Evolutionary conservation across 2,797 vertebrate species (phyloP).

Genomic region (Esox masquinongy): DNA sequence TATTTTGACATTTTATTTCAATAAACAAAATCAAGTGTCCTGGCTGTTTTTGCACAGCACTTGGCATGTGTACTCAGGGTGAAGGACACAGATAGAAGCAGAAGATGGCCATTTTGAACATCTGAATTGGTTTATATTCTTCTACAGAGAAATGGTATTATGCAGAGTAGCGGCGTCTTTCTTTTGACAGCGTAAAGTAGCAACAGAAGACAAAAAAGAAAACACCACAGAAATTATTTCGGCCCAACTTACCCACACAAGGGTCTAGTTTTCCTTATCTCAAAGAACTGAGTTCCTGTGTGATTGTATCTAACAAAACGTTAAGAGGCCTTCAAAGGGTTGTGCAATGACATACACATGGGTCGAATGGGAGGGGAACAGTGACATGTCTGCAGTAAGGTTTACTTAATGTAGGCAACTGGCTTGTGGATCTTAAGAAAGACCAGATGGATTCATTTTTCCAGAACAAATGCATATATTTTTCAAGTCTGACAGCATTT

Average conservation of each 20-base stretch:
- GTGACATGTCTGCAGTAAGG: neutral
- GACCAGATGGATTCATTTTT: neutral
- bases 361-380: neutral
- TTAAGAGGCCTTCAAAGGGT: conserved; percentile 38
- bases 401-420: neutral
- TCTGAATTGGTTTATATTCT: neutral
- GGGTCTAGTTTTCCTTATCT: conserved; percentile 94
- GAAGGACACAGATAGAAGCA: neutral
- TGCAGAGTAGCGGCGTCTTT: neutral
- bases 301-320: conserved; percentile 90
- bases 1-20: neutral
- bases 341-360: neutral
- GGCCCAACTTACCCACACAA: conserved; percentile 86
- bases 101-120: neutral
- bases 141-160: neutral
- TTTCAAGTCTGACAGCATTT: neutral
- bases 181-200: neutral
- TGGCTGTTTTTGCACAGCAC: neutral
- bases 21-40: neutral
- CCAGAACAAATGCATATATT: neutral
- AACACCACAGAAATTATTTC: neutral
- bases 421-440: neutral
- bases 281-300: conserved; percentile 97
- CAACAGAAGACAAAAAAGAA: neutral
- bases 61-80: neutral